phyloP scores from a whole-genome alignment of 1,140 invertebrate species.

The Bombus superbus region DNA sequence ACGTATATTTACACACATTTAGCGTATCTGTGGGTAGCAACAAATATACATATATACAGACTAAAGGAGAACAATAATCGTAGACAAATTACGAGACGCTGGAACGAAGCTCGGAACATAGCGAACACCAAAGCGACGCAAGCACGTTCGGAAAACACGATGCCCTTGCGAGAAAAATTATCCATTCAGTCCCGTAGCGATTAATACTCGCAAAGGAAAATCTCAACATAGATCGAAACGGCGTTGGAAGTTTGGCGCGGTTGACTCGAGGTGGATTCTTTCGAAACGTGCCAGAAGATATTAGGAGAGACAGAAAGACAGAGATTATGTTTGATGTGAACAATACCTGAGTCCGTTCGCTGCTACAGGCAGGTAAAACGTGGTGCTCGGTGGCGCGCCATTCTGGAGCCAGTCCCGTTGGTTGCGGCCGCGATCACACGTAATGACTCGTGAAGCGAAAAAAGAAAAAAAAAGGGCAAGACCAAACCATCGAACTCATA shows the following conservation, averaged over 20 bases:
- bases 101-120: background rate
- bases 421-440: background rate
- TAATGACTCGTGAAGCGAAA: background rate
- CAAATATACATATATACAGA: background rate
- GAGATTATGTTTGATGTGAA: slow-evolving; percentile 20
- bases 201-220: background rate
- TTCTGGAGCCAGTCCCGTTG: slow-evolving; percentile 42
- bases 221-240: background rate
- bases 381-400: slow-evolving; percentile 7
- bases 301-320: background rate
- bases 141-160: background rate
- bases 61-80: background rate
- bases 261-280: no score
- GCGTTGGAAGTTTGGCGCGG: background rate
- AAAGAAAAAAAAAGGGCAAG: no score
- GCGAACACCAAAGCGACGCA: background rate
- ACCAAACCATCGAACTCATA: background rate
- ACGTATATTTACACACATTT: background rate
- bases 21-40: background rate
- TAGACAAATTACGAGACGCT: background rate
- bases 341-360: slow-evolving; percentile 37
- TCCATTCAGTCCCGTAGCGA: no score
- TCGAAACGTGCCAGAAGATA: background rate
- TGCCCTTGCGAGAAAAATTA: no score
- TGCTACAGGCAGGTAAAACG: slow-evolving; percentile 7